Base-by-base conservation (phyloP, 1,140 invertebrate species). In the Drosophila nebulosa region DNA sequence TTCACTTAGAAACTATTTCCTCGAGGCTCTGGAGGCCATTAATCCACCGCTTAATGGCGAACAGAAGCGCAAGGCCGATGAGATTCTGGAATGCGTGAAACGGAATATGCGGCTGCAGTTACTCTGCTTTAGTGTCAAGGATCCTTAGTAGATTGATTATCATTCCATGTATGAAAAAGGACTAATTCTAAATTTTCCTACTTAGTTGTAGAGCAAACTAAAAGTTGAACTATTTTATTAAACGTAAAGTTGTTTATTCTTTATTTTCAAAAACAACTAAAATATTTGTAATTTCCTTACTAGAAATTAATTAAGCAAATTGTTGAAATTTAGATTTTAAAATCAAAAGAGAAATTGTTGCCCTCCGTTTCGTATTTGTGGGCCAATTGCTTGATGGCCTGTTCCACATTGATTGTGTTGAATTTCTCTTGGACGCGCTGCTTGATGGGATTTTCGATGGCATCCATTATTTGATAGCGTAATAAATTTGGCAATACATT, bases 401-500 rank as follows among this genome's bases (percentile, higher is more conserved):
- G 92, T 81, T 96, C 95, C 3, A 96, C 93, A 76, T 97, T 93
- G 24, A 96, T 92, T 72, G 94, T 94, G 77, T 96, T 93, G 24
- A 96, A 90, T 61, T 79, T 90, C 71, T 95, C 94, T 66, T 94
- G 93, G 0, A 96, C 92, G 51, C 94, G 93, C 66, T 94, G 93
- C 77, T 93, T 95, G 2, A 96, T 91, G 0, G 96, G 96, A 57
- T 94, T 94, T 91, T 97, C 96, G 6, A 96, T 89, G 3, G 96
- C 96, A 83, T 96, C 95, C 93, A 96, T 95, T 68, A 97, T 96
- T 92, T 97, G 96, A 91, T 96, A 96, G 69, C 96, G 93, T 57
- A 97, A 92, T 50, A 97, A 91, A 93, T 97, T 97, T 1, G 96
- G 96, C 42, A 97, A 70, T 67, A 97, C 92, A 89, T 97, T 97